Conservation (phyloP, 2,797 vertebrate species). For the Enteromius viviparus region DNA sequence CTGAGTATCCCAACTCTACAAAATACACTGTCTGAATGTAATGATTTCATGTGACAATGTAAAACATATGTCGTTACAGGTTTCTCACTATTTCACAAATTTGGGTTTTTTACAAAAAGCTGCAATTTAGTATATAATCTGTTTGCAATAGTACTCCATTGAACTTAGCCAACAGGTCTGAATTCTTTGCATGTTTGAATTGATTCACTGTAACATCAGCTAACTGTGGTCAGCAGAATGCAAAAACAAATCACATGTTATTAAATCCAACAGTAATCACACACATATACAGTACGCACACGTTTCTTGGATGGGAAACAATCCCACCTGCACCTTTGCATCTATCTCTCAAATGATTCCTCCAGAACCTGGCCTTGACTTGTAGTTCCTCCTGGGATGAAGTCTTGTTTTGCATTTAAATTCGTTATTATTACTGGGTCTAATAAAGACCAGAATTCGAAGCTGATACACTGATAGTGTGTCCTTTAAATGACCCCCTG, state of each 20-base stretch:
- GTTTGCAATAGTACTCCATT: neutral
- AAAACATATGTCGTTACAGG: neutral
- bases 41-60: neutral
- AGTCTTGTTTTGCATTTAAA: slow-evolving; percentile 46
- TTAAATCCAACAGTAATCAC: neutral
- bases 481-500: slow-evolving; percentile 46
- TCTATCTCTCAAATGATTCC: slow-evolving; percentile 41
- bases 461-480: slow-evolving; percentile 41
- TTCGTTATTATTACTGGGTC: slow-evolving; percentile 35
- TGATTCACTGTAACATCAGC: neutral
- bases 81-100: neutral
- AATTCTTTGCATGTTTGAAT: neutral
- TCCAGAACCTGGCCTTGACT: slow-evolving; percentile 25
- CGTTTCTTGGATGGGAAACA: slow-evolving; percentile 15
- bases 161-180: neutral
- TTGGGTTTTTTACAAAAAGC: neutral
- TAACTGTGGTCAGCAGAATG: neutral
- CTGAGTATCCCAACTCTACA: too few species aligned
- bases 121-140: neutral
- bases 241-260: neutral
- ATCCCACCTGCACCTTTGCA: slow-evolving; percentile 37
- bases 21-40: neutral
- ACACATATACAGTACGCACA: too few species aligned
- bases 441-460: slow-evolving; percentile 34
- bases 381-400: slow-evolving; percentile 32